Evolutionary conservation across 2,113 vertebrate species (phyloP), one percentile per base, ranked within the genome.

Genomic region (Apus apus): DNA sequence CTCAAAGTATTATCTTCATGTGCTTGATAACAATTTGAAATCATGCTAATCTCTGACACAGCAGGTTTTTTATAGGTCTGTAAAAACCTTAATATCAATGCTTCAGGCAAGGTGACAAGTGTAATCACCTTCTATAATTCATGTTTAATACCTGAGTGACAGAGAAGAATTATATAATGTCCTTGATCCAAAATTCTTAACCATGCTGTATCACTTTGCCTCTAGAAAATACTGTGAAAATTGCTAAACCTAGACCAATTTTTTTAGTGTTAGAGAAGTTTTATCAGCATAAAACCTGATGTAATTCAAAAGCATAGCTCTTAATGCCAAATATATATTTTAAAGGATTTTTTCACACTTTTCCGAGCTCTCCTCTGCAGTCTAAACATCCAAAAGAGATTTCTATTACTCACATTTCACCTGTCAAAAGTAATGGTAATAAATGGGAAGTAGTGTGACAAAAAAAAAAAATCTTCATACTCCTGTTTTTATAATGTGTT

Each of bases 21-120:
- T 43, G 9, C 51, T 96, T 96, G 87, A 96, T 95, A 98, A 96
- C 94, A 98, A 97, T 85, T 95, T 97, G 96, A 98, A 98, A 98
- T 98, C 97, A 97, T 96, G 81, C 57, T 98, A 97, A 98, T 98
- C 97, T 98, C 96, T 98, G 98, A 99, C 98, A 98, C 97, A 98
- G 98, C 97, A 98, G 97, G 97, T 97, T 98, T 98, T 98, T 98
- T 96, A 98, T 98, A 97, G 97, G 96, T 97, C 95, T 94, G 96
- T 98, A 98, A 98, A 98, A 97, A 98, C 89, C 93, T 97, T 97
- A 98, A 98, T 98, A 98, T 98, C 98, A 98, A 98, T 98, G 98
- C 98, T 99, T 98, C 97, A 98, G 98, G 98, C 98, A 99, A 99
- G 98, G 98, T 98, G 98, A 98, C 96, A 97, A 96, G 96, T 98